Evolutionary conservation across 2,888 invertebrate species (phyloP), one percentile per base, ranked within the genome.

Genomic region (Caenorhabditis sp.): DNA sequence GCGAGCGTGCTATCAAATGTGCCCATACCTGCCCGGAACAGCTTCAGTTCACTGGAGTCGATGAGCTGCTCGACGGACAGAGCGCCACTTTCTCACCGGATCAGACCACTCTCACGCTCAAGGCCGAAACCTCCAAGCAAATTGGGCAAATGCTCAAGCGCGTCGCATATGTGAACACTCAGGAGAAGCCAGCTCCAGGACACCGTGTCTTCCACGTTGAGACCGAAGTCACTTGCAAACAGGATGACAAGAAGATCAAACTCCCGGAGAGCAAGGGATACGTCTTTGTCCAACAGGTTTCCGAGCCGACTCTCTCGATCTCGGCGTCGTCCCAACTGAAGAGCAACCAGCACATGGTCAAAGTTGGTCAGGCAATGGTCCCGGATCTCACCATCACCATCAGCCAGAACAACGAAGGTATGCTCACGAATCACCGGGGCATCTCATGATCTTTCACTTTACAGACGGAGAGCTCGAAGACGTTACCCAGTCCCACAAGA

Each of bases 141-240:
- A 87, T 90, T 7, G 87, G 89, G 70, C 86, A 86, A 30, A 82
- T 90, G 17, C 82, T 91, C 48, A 84, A 86, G 35, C 83, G 89
- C 32, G 88, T 98, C 83, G 94, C 95, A 56, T 98, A 98, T 90
- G 93, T 94, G 8, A 98, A 98, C 90, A 93, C 94, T 13, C 92
- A 96, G 68, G 93, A 94, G 85, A 95, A 94, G 91, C 96, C 97
- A 15, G 96, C 96, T n/a, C 95, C 96, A 4, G 98, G 97, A 5
- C 92, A 96, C 5, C 92, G 98, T 24, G 95, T 95, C 89, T 92
- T 95, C 87, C 93, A 93, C 83, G 91, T 96, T 13, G 93, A 93
- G 45, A 95, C 95, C 3, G 93, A 93, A 72, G 93, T 95, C 83
- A 92, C 92, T 93, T 94, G 86, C 63, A 78, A 76, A 27, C 73